Percentiles rank a stretch among this genome's conserved stretches.
These are phyloP conservation scores for Alces alces DNA, from an alignment of 2,113 vertebrate genomes.

Conservation along the genomic window DNA sequence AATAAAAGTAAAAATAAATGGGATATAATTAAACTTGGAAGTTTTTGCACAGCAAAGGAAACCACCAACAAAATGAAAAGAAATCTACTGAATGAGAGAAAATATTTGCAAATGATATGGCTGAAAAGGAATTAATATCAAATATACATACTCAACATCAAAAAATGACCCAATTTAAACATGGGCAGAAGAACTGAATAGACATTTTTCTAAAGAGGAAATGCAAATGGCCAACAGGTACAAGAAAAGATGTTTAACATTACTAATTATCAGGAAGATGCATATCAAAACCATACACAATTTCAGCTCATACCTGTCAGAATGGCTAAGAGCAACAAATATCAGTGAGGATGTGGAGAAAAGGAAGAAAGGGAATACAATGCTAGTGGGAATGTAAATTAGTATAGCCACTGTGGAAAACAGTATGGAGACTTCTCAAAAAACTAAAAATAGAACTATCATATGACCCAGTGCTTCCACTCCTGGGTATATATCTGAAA, in stretches of 20 bases:
- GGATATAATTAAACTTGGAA: not conserved
- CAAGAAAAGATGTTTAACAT: not conserved
- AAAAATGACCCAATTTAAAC: not conserved
- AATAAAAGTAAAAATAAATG: not conserved
- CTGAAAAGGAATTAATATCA: not conserved
- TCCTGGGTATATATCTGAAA: not conserved
- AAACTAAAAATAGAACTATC: not conserved
- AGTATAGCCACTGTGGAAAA: not conserved
- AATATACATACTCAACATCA: not conserved
- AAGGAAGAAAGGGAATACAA: not conserved
- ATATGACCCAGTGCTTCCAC: not conserved
- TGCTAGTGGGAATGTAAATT: not conserved
- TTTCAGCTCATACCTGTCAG: not conserved
- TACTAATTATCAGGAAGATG: not conserved
- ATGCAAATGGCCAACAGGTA: not conserved
- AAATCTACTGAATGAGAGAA: not conserved
- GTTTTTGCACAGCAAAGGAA: not conserved
- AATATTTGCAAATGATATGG: not conserved
- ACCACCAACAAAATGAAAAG: not conserved
- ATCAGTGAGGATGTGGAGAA: not conserved
- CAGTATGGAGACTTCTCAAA: not conserved
- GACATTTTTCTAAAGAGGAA: not conserved
- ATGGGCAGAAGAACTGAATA: not conserved
- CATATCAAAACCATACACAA: not conserved
- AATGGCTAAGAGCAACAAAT: not conserved